Conservation (phyloP, 2,888 invertebrate species). For the Oscheius sp. region DNA sequence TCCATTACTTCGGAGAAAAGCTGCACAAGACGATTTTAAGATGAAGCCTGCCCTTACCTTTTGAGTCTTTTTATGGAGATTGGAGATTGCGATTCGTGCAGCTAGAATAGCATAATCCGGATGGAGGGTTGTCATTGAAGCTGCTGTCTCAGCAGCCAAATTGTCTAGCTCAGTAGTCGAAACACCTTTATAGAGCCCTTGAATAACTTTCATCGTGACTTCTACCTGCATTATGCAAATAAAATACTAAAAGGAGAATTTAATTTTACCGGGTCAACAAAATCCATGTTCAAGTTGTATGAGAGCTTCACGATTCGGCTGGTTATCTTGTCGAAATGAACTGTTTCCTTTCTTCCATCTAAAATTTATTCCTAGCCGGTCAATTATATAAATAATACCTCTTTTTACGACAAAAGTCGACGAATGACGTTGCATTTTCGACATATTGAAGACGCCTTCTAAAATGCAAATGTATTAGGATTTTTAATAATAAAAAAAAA, state of each 20-base stretch:
- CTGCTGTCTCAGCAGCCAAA: slow-evolving; percentile 97
- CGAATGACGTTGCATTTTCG: slow-evolving; percentile 50
- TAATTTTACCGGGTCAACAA: slow-evolving; percentile 86
- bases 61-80: slow-evolving; percentile 96
- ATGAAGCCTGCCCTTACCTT: slow-evolving; percentile 76
- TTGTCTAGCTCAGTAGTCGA: slow-evolving; percentile 96
- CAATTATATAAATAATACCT: slow-evolving; percentile 32
- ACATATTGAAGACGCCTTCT: too few relatives aligned
- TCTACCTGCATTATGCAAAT: slow-evolving; percentile 33
- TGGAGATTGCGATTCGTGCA: slow-evolving; percentile 89
- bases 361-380: neutral
- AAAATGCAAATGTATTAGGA: neutral
- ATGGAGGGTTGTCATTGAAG: slow-evolving; percentile 94
- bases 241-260: neutral
- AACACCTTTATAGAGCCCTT: slow-evolving; percentile 92
- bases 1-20: slow-evolving; percentile 81
- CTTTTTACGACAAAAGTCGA: slow-evolving; percentile 61
- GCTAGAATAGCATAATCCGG: slow-evolving; percentile 86
- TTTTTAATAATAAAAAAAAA: too few relatives aligned
- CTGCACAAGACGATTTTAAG: slow-evolving; percentile 30
- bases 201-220: slow-evolving; percentile 82
- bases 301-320: slow-evolving; percentile 92
- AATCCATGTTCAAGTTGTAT: slow-evolving; percentile 93
- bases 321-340: slow-evolving; percentile 97
- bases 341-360: slow-evolving; percentile 85